Percentiles rank a stretch among this genome's conserved stretches.
Conservation (phyloP, 2,888 invertebrate genomes). For the Abrostola tripartita region DNA sequence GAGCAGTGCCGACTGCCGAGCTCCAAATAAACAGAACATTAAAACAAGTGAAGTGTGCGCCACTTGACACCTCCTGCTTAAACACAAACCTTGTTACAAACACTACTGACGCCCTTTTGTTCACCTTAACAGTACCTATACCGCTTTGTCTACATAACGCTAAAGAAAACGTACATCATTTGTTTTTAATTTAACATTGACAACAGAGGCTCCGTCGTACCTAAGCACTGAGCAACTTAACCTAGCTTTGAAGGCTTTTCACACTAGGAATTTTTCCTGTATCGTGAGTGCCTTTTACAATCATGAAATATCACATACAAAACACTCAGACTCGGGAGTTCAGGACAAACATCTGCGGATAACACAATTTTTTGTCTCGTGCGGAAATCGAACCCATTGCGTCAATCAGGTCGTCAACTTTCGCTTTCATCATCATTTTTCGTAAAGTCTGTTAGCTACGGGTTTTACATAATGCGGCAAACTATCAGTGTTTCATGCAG, state of each 20-base stretch:
- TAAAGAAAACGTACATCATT: neutral
- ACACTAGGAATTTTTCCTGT: too few relatives aligned
- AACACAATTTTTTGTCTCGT: too few relatives aligned
- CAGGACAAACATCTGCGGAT: too few relatives aligned
- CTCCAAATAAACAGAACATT: conserved; percentile 3
- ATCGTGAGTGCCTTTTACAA: too few relatives aligned
- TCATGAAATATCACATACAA: too few relatives aligned
- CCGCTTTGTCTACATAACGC: neutral
- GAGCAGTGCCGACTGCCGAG: neutral
- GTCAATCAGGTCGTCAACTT: too few relatives aligned
- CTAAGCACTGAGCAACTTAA: neutral
- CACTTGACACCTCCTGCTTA: conserved; percentile 23
- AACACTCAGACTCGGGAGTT: too few relatives aligned
- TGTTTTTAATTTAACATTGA: neutral
- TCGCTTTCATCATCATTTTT: neutral
- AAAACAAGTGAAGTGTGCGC: neutral
- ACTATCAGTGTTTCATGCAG: neutral
- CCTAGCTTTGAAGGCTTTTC: too few relatives aligned
- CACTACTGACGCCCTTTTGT: conserved; percentile 2
- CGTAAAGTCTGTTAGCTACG: neutral
- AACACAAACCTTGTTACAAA: conserved; percentile 8
- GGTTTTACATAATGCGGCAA: conserved; percentile 2
- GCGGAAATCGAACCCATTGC: too few relatives aligned
- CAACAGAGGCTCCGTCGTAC: neutral
- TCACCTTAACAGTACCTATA: neutral